Evolutionary conservation across 2,888 invertebrate genomes (phyloP), one percentile per base, ranked within the genome.

Genomic region (Pelosia muscerda): DNA sequence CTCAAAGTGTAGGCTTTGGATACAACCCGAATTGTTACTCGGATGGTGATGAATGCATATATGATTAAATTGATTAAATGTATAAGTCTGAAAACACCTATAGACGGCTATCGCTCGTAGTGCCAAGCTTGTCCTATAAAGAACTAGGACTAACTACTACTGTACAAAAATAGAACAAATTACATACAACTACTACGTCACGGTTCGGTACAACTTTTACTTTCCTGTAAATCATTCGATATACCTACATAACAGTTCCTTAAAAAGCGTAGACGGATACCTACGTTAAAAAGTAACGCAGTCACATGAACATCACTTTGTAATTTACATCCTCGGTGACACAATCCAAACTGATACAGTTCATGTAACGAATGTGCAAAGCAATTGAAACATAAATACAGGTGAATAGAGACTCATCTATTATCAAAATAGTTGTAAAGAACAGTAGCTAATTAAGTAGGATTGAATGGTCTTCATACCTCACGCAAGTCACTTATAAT

Each of bases 201-300:
- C 86, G 84, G 81, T 84, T 85, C 85, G 82, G 75, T 84, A 84
- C 77, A 76, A 83, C 89, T 92, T 90, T 93, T 92, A 93, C 93
- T 93, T 94, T 93, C 89, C 78, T 87, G 84, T 68, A 85, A 85
- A 84, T 85, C 76, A 84, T 85, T 84, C 82, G 23, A 84, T 82
- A 84, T 80, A 74, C 26, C 19, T 57, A 57, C 72, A 19, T n/a
- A 23, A 77, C 69, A 83, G 83, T 92, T 92, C 89, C 91, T 89
- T 83, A 78, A 63, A n/a, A n/a, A n/a, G n/a, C n/a, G n/a, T n/a
- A n/a, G n/a, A n/a, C n/a, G n/a, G n/a, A n/a, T n/a, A n/a, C n/a
- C n/a, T n/a, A n/a, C n/a, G n/a, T n/a, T n/a, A n/a, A n/a, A 26
- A 26, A 59, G n/a, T 64, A 81, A 78, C 67, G 70, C 65, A 66